These are phyloP conservation scores for Heterodera schachtii DNA, from an alignment of 1,140 invertebrate species.

Conservation along the genomic window DNA sequence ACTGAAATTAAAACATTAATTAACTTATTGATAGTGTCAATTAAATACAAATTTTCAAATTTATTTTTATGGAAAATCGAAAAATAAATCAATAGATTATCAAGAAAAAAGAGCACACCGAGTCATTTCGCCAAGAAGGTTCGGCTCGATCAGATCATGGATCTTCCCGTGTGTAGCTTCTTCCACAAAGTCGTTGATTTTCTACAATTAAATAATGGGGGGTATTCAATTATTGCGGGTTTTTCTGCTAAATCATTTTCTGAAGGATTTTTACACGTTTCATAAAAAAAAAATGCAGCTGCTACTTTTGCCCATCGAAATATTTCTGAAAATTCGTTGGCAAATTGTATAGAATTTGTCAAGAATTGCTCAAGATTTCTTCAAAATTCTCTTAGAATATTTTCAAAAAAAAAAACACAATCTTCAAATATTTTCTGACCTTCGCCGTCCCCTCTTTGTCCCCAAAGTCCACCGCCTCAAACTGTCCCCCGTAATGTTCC, in stretches of 20 bases:
- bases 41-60: neutral
- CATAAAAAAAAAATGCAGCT: too few relatives aligned
- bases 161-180: conserved; percentile 43
- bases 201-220: neutral
- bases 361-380: neutral
- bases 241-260: too few relatives aligned
- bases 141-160: conserved; percentile 33
- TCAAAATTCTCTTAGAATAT: neutral
- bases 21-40: too few relatives aligned
- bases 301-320: too few relatives aligned
- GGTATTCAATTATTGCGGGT: too few relatives aligned
- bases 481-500: conserved; percentile 17
- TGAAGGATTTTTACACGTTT: too few relatives aligned
- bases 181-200: conserved; percentile 46
- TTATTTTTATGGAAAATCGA: too few relatives aligned
- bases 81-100: neutral
- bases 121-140: conserved; percentile 26
- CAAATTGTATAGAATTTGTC: too few relatives aligned
- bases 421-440: neutral
- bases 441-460: conserved; percentile 22
- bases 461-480: conserved; percentile 19
- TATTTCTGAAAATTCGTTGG: too few relatives aligned
- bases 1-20: conserved; percentile 10
- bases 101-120: neutral
- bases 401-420: too few relatives aligned